phyloP scores from a whole-genome alignment of 53 echinoderm and acorn worm species.

The Pentamera pediparva region DNA sequence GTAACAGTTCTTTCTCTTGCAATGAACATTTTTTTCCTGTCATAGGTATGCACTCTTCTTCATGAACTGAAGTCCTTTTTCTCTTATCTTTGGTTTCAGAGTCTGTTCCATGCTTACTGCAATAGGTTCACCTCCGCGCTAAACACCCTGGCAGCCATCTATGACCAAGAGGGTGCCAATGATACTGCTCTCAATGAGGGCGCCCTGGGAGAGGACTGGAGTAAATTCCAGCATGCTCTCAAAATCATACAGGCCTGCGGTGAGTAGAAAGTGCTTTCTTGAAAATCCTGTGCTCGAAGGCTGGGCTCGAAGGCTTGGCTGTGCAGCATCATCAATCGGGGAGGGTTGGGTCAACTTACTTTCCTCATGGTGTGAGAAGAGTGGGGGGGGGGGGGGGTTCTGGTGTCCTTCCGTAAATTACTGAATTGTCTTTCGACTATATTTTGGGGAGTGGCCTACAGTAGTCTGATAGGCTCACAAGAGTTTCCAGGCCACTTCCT shows the following conservation, averaged over 20 bases:
- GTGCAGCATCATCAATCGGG: too few species aligned
- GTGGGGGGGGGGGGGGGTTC: too few species aligned
- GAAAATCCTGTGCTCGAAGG: neutral
- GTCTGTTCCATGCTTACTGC: conserved; percentile 71
- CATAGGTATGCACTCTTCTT: neutral
- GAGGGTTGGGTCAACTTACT: too few species aligned
- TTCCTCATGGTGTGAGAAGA: too few species aligned
- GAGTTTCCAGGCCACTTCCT: too few species aligned
- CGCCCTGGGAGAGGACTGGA: conserved; percentile 92
- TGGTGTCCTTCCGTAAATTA: too few species aligned
- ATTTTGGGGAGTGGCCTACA: too few species aligned
- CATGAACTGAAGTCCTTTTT: neutral
- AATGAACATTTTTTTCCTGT: too few species aligned
- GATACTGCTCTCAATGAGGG: conserved; percentile 45
- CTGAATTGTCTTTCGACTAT: too few species aligned
- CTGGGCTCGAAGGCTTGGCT: neutral
- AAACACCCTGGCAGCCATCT: conserved; percentile 44
- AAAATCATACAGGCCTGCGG: conserved; percentile 96
- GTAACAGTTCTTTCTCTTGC: too few species aligned
- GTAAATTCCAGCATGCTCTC: conserved; percentile 88
- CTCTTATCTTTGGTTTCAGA: conserved; percentile 36
- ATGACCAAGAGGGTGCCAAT: conserved; percentile 59
- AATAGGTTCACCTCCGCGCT: conserved; percentile 62
- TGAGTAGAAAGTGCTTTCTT: conserved; percentile 11
- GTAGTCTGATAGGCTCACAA: too few species aligned